phyloP scores from a whole-genome alignment of 2,113 vertebrate genomes.

The Elephas maximus region DNA sequence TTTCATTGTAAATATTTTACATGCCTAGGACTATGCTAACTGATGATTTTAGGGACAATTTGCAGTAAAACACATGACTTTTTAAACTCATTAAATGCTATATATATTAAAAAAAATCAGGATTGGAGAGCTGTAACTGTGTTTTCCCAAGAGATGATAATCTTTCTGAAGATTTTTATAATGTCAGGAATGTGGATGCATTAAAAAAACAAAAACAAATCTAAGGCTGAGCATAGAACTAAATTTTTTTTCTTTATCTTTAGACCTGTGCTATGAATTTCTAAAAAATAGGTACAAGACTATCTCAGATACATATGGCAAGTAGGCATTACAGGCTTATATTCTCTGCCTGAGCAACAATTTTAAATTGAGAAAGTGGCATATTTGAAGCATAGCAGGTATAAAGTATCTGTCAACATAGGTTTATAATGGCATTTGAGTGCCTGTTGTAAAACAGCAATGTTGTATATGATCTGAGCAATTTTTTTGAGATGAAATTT shows the following conservation, averaged over 20 bases:
- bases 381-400: slow-evolving; percentile 9
- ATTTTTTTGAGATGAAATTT: slow-evolving; percentile 24
- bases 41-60: slow-evolving; percentile 71
- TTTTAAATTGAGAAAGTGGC: neutral
- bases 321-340: neutral
- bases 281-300: slow-evolving; percentile 30
- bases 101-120: slow-evolving; percentile 73
- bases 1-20: slow-evolving; percentile 74
- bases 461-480: neutral
- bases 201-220: slow-evolving; percentile 9
- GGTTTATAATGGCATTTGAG: neutral
- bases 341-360: neutral
- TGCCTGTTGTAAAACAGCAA: neutral
- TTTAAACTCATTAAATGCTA: slow-evolving; percentile 62
- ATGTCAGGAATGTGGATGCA: neutral
- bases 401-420: neutral
- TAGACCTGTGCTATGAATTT: neutral
- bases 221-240: neutral
- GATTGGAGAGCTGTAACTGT: slow-evolving; percentile 35
- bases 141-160: slow-evolving; percentile 57
- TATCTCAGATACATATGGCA: neutral
- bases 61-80: slow-evolving; percentile 47
- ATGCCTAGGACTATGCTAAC: slow-evolving; percentile 46
- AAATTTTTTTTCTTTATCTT: neutral
- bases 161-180: slow-evolving; percentile 49